A percentile compares a stretch with the other conserved stretches of the same genome.
These are phyloP conservation scores for Ceratoteleas bidentatus DNA, from an alignment of 1,140 invertebrate genomes.

Conservation along the genomic window DNA sequence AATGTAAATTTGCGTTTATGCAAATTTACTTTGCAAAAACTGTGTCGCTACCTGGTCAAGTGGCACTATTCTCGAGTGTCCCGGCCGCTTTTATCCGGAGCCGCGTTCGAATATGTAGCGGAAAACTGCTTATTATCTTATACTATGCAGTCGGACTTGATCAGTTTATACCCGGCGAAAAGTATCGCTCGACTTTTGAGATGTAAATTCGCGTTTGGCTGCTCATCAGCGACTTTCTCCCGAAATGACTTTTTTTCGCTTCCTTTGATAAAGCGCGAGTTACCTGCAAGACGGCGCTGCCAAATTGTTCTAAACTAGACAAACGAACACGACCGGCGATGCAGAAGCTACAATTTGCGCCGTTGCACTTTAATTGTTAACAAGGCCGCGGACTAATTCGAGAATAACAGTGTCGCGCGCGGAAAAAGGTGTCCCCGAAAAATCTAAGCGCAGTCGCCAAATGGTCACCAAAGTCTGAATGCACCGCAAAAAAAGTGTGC, in stretches of 20 bases:
- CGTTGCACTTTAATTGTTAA: too few relatives aligned
- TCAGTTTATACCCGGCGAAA: constrained; percentile 36
- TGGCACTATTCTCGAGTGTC: constrained; percentile 46
- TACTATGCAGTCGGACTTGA: constrained; percentile 34
- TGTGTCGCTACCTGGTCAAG: constrained; percentile 61
- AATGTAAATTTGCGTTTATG: constrained; percentile 58
- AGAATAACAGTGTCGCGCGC: too few relatives aligned
- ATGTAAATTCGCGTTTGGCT: constrained; percentile 14
- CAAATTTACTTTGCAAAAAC: constrained; percentile 15
- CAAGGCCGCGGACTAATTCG: too few relatives aligned
- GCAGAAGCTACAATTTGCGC: too few relatives aligned
- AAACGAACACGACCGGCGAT: too few relatives aligned
- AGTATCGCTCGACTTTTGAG: constrained; percentile 21
- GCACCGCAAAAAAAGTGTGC: too few relatives aligned
- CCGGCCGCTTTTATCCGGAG: constrained; percentile 19
- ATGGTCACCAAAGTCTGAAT: too few relatives aligned
- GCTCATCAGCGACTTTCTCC: neutral
- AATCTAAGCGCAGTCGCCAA: too few relatives aligned
- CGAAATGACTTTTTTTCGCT: neutral
- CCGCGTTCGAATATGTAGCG: constrained; percentile 40
- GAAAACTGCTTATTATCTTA: constrained; percentile 54
- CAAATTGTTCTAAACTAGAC: too few relatives aligned
- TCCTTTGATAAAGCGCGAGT: neutral
- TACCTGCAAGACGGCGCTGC: too few relatives aligned
- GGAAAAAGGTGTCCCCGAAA: too few relatives aligned